A percentile compares a stretch with the other conserved stretches of the same genome.
Conservation (phyloP, 2,113 vertebrate species). For the Ardeotis arabs region DNA sequence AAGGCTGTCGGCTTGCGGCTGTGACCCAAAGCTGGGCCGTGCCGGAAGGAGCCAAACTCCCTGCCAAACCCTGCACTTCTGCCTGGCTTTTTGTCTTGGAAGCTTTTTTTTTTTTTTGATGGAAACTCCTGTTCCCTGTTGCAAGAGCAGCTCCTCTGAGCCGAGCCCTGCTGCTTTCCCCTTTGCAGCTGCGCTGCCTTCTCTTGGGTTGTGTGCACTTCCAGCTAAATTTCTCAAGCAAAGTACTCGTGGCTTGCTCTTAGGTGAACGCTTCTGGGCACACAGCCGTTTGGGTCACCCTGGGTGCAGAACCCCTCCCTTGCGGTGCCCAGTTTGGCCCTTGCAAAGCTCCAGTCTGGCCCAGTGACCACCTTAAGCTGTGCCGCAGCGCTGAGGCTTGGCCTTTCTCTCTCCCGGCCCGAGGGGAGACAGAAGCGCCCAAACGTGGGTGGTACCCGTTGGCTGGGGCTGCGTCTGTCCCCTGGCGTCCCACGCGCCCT, state of each 20-base stretch:
- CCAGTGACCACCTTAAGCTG: neutral
- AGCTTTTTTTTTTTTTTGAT: neutral
- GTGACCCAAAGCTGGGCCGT: neutral
- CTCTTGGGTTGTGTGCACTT: neutral
- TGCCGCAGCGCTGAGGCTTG: neutral
- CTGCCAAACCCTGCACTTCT: conserved; percentile 37
- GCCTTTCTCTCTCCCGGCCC: neutral
- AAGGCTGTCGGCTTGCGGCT: neutral
- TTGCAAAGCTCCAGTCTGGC: neutral
- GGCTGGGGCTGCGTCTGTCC: neutral
- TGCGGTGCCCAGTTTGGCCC: neutral
- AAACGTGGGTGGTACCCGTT: fast-evolving
- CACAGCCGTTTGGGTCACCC: neutral
- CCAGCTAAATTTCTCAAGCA: neutral
- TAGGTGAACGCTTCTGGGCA: neutral
- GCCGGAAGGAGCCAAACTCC: conserved; percentile 13
- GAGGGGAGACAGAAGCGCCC: neutral
- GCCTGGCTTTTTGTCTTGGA: conserved; percentile 36
- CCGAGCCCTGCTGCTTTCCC: neutral
- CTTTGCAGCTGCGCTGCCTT: conserved; percentile 5
- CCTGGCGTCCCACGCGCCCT: neutral
- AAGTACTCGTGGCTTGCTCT: neutral
- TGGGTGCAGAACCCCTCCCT: fast-evolving
- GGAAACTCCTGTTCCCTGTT: neutral
- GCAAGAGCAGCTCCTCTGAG: neutral